These are phyloP conservation scores for Meandrina meandrites DNA, from an alignment of 92 coral and sea anemone genomes.

Conservation along the genomic window DNA sequence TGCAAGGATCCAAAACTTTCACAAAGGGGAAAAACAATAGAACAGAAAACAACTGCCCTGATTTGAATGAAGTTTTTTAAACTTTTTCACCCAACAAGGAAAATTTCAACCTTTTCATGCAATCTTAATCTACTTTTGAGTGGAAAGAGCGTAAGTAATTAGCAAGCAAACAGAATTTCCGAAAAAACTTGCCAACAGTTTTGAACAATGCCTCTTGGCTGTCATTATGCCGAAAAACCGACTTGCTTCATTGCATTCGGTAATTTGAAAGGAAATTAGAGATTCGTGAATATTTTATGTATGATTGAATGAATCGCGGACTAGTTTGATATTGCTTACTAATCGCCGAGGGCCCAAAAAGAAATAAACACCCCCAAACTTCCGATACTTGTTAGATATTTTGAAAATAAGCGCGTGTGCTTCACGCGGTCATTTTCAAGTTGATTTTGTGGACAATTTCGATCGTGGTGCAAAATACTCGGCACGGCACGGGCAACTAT, in stretches of 20 bases:
- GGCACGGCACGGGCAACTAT: not conserved
- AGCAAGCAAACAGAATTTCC: not conserved
- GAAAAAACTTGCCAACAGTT: constrained; percentile 2
- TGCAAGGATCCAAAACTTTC: constrained; percentile 7
- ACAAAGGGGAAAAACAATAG: constrained; percentile 46
- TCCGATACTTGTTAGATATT: not conserved
- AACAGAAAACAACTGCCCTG: not conserved
- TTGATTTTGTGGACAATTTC: not conserved
- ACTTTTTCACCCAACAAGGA: not conserved
- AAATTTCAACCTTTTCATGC: not conserved
- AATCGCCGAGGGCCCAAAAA: not conserved
- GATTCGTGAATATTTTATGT: constrained; percentile 22
- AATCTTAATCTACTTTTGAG: not conserved
- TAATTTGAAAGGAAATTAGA: constrained; percentile 22
- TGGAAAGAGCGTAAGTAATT: not conserved
- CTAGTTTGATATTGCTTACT: not conserved
- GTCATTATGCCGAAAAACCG: not conserved
- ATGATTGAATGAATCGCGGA: not conserved
- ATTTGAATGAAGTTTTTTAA: not conserved
- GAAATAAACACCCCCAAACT: not conserved
- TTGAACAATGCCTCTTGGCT: constrained; percentile 1
- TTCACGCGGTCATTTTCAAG: not conserved
- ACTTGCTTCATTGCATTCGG: constrained; percentile 22
- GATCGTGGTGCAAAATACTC: not conserved
- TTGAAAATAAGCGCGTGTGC: not conserved